Base-by-base conservation (phyloP, 2,113 vertebrate genomes). In the Oryzias woworae region DNA sequence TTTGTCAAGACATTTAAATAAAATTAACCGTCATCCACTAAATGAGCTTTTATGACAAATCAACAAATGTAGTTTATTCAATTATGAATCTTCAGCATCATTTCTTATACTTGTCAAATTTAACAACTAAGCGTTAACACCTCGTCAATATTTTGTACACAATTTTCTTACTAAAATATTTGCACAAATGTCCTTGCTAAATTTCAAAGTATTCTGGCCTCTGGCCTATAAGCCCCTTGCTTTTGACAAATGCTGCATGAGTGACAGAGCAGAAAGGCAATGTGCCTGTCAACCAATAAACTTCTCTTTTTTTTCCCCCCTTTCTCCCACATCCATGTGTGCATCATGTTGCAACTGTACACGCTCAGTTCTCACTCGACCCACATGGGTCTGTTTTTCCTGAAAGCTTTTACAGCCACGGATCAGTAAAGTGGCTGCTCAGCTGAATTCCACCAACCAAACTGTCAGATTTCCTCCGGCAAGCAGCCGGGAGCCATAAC, bases 401-500 rank as follows among this genome's bases (percentile, higher is more conserved):
- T 69, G 53, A 68, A 76, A 58, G 71, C 69, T 64, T 77, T 72
- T 58, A 73, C 49, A 65, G 71, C 62, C 53, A 55, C 22, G 50
- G 61, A 69, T 76, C 55, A 71, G 48, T 46, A 60, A 72, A 83
- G 74, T 57, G 77, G 67, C 64, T 62, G 45, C 66, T 82, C 75
- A 71, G 63, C 58, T 75, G 54, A 84, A 79, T 43, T 57, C 63
- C 62, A 63, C 50, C 58, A 65, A 61, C 20, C 62, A n/a, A 76
- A 74, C 45, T 10, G 28, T 57, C 69, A 59, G 22, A 54, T 58
- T 15, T 77, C 56, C 54, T 68, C 24, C 7, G 36, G 64, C 64
- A 69, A 73, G 68, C 69, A 83, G 71, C 75, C 66, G 63, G 51
- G 55, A 63, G 70, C 63, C 53, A 67, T 55, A 53, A 78, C 66